A percentile compares a stretch with the other conserved stretches of the same genome.
phyloP scores from a whole-genome alignment of 2,113 vertebrate genomes.

The Phrynosoma blainvillii region DNA sequence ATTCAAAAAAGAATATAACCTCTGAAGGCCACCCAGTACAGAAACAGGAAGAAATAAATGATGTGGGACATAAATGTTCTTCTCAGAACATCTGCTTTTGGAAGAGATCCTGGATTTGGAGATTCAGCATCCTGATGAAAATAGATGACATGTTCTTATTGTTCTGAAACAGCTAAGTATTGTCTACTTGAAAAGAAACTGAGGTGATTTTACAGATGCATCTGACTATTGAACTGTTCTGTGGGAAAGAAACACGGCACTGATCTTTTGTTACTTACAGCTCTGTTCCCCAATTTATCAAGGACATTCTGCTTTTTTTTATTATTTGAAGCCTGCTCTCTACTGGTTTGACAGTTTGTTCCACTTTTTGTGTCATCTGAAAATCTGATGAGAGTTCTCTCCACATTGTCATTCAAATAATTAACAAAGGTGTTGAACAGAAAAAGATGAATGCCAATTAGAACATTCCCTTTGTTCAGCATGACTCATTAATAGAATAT shows the following conservation, averaged over 20 bases:
- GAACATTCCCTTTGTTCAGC: background rate
- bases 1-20: background rate
- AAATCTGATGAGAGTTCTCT: background rate
- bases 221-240: background rate
- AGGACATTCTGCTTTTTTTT: background rate
- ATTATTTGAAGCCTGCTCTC: background rate
- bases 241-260: background rate
- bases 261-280: background rate
- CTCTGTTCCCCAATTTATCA: background rate
- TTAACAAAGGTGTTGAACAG: background rate
- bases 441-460: background rate
- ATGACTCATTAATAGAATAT: background rate
- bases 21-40: background rate
- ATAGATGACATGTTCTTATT: too few relatives aligned
- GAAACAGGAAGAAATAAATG: background rate
- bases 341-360: background rate
- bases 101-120: background rate
- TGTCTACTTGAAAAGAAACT: background rate
- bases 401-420: background rate
- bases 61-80: too few relatives aligned
- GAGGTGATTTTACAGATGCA: background rate
- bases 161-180: background rate
- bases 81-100: background rate
- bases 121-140: background rate
- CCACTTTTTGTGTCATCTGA: background rate